A percentile compares a stretch with the other conserved stretches of the same genome.
phyloP scores from a whole-genome alignment of 2,113 vertebrate species.

The Phalacrocorax pelagicus region DNA sequence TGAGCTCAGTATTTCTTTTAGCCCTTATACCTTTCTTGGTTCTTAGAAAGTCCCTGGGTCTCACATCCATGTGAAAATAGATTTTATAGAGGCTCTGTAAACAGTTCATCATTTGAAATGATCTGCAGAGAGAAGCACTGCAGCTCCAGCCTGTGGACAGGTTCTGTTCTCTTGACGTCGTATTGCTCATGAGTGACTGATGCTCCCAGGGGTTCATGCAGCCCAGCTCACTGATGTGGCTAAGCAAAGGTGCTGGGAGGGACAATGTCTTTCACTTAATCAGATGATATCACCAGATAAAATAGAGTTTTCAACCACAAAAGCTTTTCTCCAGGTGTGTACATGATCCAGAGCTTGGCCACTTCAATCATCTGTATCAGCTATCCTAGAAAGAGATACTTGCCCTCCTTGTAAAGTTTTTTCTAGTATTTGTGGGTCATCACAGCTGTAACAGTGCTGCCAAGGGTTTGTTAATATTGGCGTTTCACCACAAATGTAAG shows the following conservation, averaged over 20 bases:
- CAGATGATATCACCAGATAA: not conserved
- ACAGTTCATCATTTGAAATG: not conserved
- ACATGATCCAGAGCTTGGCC: not conserved
- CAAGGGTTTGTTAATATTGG: not conserved
- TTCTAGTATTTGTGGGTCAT: not conserved
- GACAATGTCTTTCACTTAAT: not conserved
- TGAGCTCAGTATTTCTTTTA: not conserved
- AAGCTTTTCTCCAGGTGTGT: not conserved
- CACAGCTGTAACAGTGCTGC: not conserved
- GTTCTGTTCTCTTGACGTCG: rapidly evolving
- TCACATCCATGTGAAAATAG: not conserved
- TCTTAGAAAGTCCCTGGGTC: not conserved
- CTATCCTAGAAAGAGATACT: not conserved
- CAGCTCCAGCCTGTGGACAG: not conserved
- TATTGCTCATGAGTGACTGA: not conserved
- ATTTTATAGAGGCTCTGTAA: not conserved
- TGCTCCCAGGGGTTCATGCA: not conserved
- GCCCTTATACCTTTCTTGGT: not conserved
- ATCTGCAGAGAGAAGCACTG: not conserved
- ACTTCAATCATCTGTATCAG: not conserved
- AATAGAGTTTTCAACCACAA: not conserved
- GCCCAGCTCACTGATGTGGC: rapidly evolving
- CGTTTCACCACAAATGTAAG: not conserved
- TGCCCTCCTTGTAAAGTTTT: not conserved
- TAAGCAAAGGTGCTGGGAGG: not conserved